A percentile compares a stretch with the other conserved stretches of the same genome.
Evolutionary conservation across 2,797 vertebrate genomes (phyloP).

Genomic region (Hippopotamyrus pictus): DNA sequence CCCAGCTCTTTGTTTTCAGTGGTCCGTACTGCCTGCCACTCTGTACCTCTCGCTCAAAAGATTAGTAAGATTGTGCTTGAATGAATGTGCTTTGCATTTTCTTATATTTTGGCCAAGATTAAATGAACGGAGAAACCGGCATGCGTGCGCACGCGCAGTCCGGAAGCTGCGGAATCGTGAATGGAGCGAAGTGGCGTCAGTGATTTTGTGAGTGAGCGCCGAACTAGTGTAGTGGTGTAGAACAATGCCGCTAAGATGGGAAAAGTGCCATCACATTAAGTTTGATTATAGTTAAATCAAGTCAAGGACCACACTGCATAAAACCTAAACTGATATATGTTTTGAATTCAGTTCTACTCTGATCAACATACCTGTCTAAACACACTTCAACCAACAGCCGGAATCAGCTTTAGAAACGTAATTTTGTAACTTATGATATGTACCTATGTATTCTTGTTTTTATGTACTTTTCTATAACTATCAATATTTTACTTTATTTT

Average conservation of each 20-base stretch:
- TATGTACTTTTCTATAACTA: constrained; percentile 7
- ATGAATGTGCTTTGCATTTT: background rate
- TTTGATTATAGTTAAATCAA: background rate
- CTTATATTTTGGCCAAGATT: background rate
- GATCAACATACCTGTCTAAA: background rate
- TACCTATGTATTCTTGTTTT: constrained; percentile 14
- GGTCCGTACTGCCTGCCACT: background rate
- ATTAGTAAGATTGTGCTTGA: background rate
- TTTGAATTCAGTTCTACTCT: background rate
- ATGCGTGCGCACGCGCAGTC: background rate
- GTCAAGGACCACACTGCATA: background rate
- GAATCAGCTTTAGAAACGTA: constrained; percentile 6
- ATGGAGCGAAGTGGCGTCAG: background rate
- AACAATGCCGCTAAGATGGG: background rate
- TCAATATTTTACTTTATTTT: background rate
- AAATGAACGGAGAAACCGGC: background rate
- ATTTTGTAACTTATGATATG: constrained; percentile 11
- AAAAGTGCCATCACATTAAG: background rate
- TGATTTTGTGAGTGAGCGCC: background rate
- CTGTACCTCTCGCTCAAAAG: background rate
- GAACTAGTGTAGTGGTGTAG: background rate
- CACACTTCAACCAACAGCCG: background rate
- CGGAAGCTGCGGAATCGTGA: background rate
- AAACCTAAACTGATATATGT: background rate
- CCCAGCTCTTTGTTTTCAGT: background rate